A percentile compares a stretch with the other conserved stretches of the same genome.
These are phyloP conservation scores for Cephus rjabovi DNA, from an alignment of 2,888 invertebrate species.

Conservation along the genomic window DNA sequence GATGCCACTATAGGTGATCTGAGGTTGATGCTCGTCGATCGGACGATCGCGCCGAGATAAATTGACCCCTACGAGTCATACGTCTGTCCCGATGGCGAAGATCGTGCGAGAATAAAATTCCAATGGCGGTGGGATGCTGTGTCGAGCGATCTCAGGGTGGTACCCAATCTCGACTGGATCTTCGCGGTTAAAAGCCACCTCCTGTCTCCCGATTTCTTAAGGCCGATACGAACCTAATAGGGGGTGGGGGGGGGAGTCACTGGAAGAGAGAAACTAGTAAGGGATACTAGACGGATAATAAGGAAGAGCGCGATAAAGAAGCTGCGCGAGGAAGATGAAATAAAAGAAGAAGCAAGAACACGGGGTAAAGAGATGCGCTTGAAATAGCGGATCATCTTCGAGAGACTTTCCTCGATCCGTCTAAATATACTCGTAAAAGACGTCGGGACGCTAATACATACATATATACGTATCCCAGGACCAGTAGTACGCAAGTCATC, in stretches of 20 bases:
- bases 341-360: constrained; percentile 9
- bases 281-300: constrained; percentile 8
- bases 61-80: neutral
- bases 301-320: constrained; percentile 14
- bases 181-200: neutral
- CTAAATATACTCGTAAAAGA: constrained; percentile 43
- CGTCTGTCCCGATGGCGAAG: neutral
- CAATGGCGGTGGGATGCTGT: neutral
- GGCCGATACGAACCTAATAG: neutral
- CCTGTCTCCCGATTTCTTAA: neutral
- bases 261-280: constrained; percentile 2
- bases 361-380: constrained; percentile 27
- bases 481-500: neutral
- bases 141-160: neutral
- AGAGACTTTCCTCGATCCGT: constrained; percentile 41
- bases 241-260: neutral
- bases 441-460: constrained; percentile 8
- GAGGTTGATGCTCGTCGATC: neutral
- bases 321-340: constrained; percentile 7
- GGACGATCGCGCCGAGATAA: neutral
- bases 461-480: constrained; percentile 4
- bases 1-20: neutral
- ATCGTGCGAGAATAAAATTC: neutral
- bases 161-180: neutral
- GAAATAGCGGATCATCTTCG: constrained; percentile 51